A percentile compares a stretch with the other conserved stretches of the same genome.
Evolutionary conservation across 2,888 invertebrate genomes (phyloP).

Genomic region (Dicranocentrus wangi): DNA sequence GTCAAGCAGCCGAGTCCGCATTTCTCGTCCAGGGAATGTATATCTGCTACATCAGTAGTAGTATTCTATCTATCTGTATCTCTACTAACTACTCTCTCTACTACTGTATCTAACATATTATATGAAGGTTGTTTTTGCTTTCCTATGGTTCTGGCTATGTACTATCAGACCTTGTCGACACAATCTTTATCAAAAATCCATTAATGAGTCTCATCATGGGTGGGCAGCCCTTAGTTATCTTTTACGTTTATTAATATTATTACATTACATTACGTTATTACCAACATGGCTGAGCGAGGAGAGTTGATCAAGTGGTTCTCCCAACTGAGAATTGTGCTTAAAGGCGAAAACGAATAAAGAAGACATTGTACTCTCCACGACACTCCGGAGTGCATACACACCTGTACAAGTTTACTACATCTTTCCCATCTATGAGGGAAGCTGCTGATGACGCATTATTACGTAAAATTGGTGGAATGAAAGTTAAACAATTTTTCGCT

Average conservation of each 20-base stretch:
- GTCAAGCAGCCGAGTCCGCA: background rate
- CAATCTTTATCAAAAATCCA: conserved; percentile 72
- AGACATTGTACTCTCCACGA: conserved; percentile 48
- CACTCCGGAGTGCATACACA: conserved; percentile 5
- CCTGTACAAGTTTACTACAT: background rate
- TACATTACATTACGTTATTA: conserved; percentile 54
- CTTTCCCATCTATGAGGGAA: background rate
- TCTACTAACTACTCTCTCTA: too few species aligned
- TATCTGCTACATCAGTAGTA: too few species aligned
- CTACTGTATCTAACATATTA: too few species aligned
- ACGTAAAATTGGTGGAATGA: background rate
- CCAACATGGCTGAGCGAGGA: conserved; percentile 19
- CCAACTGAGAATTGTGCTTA: conserved; percentile 44
- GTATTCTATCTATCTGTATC: too few species aligned
- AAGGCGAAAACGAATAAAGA: conserved; percentile 52
- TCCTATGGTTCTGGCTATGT: too few species aligned
- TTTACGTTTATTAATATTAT: conserved; percentile 59
- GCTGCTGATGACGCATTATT: conserved; percentile 28
- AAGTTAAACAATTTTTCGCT: conserved; percentile 27
- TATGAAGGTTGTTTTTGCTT: too few species aligned
- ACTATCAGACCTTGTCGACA: too few species aligned
- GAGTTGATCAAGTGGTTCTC: conserved; percentile 55
- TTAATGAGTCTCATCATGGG: conserved; percentile 72
- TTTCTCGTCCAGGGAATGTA: background rate
- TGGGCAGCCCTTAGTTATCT: conserved; percentile 70